Conservation (phyloP, 2,888 invertebrate genomes). For the Euzophera pinguis region DNA sequence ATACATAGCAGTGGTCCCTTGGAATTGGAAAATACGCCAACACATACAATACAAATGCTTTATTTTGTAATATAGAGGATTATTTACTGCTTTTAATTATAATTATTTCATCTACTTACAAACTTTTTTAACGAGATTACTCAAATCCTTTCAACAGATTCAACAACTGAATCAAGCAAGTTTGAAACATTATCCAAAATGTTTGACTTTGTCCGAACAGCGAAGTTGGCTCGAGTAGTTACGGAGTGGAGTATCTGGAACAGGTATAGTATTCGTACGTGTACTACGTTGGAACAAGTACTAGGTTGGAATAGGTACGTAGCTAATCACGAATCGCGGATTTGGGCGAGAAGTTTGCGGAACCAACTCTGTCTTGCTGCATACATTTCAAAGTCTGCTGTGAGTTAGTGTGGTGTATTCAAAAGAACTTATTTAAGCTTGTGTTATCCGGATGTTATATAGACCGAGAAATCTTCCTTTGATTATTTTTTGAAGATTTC, state of each 20-base stretch:
- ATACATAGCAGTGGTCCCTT: too few species aligned
- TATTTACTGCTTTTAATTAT: too few species aligned
- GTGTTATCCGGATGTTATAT: too few species aligned
- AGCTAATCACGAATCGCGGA: conserved; percentile 4
- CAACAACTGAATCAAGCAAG: background rate
- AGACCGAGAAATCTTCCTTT: background rate
- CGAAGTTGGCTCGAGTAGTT: background rate
- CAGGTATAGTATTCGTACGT: conserved; percentile 7
- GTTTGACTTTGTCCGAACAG: conserved; percentile 5
- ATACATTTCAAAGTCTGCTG: background rate
- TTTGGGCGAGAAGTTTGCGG: background rate
- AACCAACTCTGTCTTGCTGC: background rate
- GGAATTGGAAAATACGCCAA: too few species aligned
- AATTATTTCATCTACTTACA: background rate
- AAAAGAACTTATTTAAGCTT: background rate
- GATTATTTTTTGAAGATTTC: too few species aligned
- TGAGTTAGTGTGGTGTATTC: background rate
- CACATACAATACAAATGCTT: too few species aligned
- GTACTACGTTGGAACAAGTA: conserved; percentile 2
- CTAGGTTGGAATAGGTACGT: background rate
- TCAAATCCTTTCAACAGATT: conserved; percentile 1
- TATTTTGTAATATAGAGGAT: too few species aligned
- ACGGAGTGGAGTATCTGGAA: background rate
- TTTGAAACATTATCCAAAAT: conserved; percentile 10
- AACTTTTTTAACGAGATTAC: conserved; percentile 2